These are phyloP conservation scores for Antedon mediterranea DNA, from an alignment of 53 echinoderm and acorn worm species.

Conservation along the genomic window DNA sequence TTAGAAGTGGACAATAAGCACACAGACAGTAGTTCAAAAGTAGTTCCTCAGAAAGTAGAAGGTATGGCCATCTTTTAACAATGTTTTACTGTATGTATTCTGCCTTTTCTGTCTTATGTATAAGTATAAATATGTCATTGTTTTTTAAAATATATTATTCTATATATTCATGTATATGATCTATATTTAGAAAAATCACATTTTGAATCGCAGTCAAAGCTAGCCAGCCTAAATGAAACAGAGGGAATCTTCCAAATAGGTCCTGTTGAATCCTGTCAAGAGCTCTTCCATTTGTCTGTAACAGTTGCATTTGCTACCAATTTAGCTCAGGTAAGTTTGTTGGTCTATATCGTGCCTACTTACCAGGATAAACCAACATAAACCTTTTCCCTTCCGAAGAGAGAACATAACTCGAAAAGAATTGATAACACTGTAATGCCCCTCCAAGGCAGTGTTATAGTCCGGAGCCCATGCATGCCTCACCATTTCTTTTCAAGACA, in stretches of 20 bases:
- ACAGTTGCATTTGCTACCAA: constrained; percentile 88
- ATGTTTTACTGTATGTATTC: background rate
- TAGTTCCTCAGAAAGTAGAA: constrained; percentile 71
- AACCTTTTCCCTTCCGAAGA: no score
- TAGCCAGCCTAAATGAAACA: constrained; percentile 58
- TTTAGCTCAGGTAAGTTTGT: constrained; percentile 52
- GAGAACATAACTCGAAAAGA: no score
- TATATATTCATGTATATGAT: no score
- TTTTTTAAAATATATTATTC: no score
- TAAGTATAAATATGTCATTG: no score
- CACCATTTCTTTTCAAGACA: no score
- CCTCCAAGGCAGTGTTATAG: no score
- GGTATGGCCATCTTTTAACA: constrained; percentile 18
- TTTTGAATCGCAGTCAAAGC: constrained; percentile 27
- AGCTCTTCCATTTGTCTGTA: constrained; percentile 76
- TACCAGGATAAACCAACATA: no score
- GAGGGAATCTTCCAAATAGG: constrained; percentile 83
- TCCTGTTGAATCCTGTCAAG: constrained; percentile 47
- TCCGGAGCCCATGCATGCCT: no score
- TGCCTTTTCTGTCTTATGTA: no score
- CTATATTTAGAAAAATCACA: no score
- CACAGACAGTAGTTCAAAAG: constrained; percentile 69
- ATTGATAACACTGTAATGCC: no score
- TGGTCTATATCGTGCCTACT: background rate
- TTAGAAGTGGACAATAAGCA: constrained; percentile 55